These are phyloP conservation scores for Bombus confusus DNA, from an alignment of 1,140 invertebrate species.

Conservation along the genomic window DNA sequence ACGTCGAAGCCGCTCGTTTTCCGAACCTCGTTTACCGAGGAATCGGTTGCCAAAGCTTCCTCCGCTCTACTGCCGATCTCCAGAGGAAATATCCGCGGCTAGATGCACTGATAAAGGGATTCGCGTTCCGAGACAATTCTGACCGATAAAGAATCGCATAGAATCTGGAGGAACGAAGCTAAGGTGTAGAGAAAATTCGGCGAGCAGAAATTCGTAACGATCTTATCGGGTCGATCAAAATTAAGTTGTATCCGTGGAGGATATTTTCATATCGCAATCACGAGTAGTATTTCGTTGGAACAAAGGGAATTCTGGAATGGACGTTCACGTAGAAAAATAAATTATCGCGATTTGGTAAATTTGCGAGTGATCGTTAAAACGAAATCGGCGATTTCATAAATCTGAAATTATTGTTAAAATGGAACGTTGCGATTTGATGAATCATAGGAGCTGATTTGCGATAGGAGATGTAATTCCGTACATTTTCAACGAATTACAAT, in stretches of 20 bases:
- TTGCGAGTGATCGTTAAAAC: neutral
- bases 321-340: neutral
- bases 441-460: neutral
- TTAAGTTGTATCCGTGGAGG: too few relatives aligned
- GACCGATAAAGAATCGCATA: neutral
- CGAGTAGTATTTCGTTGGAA: too few relatives aligned
- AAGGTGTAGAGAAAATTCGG: neutral
- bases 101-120: neutral
- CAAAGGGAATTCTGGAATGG: neutral
- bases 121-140: neutral
- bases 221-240: too few relatives aligned
- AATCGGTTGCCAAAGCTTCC: constrained; percentile 36
- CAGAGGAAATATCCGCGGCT: neutral
- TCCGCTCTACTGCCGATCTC: neutral
- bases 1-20: constrained; percentile 26
- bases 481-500: neutral
- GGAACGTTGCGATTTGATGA: neutral
- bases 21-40: constrained; percentile 28
- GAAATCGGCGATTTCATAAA: neutral
- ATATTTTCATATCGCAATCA: too few relatives aligned
- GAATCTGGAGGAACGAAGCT: neutral
- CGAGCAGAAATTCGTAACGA: neutral
- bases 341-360: neutral
- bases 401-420: neutral
- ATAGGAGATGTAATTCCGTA: neutral